These are phyloP conservation scores for Oplegnathus fasciatus DNA, from an alignment of 2,113 vertebrate genomes.

Conservation along the genomic window DNA sequence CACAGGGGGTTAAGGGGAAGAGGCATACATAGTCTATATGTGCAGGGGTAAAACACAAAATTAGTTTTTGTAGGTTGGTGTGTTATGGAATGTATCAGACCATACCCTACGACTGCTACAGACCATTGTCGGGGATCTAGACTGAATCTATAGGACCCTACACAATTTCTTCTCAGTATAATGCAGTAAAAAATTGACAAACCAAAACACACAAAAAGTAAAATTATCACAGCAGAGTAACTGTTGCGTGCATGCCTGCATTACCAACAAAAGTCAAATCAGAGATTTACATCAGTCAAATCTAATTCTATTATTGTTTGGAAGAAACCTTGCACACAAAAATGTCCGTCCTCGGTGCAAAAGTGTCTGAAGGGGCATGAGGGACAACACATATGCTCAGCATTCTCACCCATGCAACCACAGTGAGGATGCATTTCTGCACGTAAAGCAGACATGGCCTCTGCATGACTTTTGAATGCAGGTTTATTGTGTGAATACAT, in stretches of 20 bases:
- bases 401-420: slow-evolving; percentile 40
- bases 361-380: slow-evolving; percentile 37
- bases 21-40: slow-evolving; percentile 57
- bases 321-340: slow-evolving; percentile 53
- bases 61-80: slow-evolving; percentile 47
- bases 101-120: slow-evolving; percentile 61
- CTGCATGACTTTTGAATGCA: slow-evolving; percentile 32
- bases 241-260: slow-evolving; percentile 60
- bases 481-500: slow-evolving; percentile 14
- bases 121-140: slow-evolving; percentile 51
- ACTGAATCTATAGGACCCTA: slow-evolving; percentile 49
- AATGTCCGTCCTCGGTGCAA: slow-evolving; percentile 37
- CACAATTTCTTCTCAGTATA: slow-evolving; percentile 37
- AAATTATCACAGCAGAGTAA: slow-evolving; percentile 44
- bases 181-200: slow-evolving; percentile 34
- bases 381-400: slow-evolving; percentile 38
- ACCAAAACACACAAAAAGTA: slow-evolving; percentile 33
- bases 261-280: slow-evolving; percentile 47
- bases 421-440: slow-evolving; percentile 25
- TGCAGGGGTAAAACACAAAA: slow-evolving; percentile 52
- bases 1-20: slow-evolving; percentile 37
- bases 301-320: slow-evolving; percentile 46
- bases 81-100: slow-evolving; percentile 56
- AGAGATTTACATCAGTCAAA: slow-evolving; percentile 47
- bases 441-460: slow-evolving; percentile 27